A percentile compares a stretch with the other conserved stretches of the same genome.
Conservation (phyloP, 2,113 vertebrate genomes). For the Poecilia latipinna region DNA sequence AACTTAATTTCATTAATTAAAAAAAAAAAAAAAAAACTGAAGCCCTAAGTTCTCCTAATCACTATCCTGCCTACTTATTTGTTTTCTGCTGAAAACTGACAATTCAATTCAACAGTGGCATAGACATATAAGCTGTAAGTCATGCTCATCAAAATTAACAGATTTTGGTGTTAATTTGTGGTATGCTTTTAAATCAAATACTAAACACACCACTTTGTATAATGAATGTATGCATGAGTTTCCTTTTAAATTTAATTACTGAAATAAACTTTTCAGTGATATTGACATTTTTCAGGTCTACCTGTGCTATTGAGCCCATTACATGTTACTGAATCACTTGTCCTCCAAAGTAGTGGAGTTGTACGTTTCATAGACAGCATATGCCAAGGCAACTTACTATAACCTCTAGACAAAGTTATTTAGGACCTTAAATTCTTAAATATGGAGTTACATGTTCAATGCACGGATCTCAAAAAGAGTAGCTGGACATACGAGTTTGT, state of each 20-base stretch:
- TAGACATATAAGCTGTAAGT: neutral
- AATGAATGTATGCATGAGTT: too few relatives aligned
- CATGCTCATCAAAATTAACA: neutral
- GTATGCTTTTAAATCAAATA: too few relatives aligned
- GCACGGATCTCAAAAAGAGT: neutral
- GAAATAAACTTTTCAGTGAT: too few relatives aligned
- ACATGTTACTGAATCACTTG: slow-evolving; percentile 19
- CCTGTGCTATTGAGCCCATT: slow-evolving; percentile 7
- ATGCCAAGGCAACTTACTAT: slow-evolving; percentile 6
- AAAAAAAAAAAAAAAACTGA: too few relatives aligned
- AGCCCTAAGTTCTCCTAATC: too few relatives aligned
- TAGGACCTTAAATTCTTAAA: slow-evolving; percentile 3
- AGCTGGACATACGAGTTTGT: slow-evolving; percentile 9
- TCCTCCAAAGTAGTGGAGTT: slow-evolving; percentile 6
- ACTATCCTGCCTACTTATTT: too few relatives aligned
- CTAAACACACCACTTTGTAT: too few relatives aligned
- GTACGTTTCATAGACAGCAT: neutral
- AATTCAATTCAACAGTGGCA: too few relatives aligned
- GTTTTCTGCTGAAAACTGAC: too few relatives aligned
- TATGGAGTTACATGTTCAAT: neutral
- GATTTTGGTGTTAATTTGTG: too few relatives aligned
- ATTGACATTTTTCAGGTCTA: neutral
- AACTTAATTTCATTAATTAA: too few relatives aligned
- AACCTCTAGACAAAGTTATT: slow-evolving; percentile 14
- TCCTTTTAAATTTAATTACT: too few relatives aligned